These are phyloP conservation scores for Lepidochrysops patricia DNA, from an alignment of 2,888 invertebrate genomes.

Conservation along the genomic window DNA sequence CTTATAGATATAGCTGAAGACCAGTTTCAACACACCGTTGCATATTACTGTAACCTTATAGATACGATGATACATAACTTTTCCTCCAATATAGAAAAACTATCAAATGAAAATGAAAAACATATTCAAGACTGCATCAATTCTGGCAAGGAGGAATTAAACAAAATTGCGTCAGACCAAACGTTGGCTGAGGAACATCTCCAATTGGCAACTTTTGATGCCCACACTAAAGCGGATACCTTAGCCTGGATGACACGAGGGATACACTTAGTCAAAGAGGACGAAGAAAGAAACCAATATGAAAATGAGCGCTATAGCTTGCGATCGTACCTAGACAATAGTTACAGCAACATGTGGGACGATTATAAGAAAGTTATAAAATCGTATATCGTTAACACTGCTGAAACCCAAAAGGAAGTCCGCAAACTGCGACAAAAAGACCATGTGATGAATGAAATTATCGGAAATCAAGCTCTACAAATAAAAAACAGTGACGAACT, in stretches of 20 bases:
- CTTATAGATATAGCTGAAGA: slow-evolving; percentile 77
- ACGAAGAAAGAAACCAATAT: slow-evolving; percentile 53
- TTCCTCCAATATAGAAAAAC: slow-evolving; percentile 42
- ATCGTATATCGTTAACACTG: slow-evolving; percentile 49
- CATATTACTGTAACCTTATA: slow-evolving; percentile 77
- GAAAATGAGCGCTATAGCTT: slow-evolving; percentile 47
- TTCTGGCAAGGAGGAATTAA: slow-evolving; percentile 38
- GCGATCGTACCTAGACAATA: slow-evolving; percentile 51
- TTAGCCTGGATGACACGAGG: slow-evolving; percentile 55
- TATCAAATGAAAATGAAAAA: slow-evolving; percentile 43
- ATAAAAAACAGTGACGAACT: slow-evolving; percentile 54
- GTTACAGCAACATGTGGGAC: slow-evolving; percentile 53
- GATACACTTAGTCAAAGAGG: slow-evolving; percentile 58
- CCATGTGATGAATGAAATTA: slow-evolving; percentile 60
- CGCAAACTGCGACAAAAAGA: slow-evolving; percentile 56
- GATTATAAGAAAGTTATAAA: slow-evolving; percentile 54
- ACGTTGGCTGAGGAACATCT: slow-evolving; percentile 56
- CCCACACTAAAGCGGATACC: slow-evolving; percentile 46
- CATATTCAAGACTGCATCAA: slow-evolving; percentile 40
- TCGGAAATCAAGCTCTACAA: slow-evolving; percentile 56
- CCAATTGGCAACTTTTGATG: slow-evolving; percentile 52
- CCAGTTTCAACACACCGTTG: slow-evolving; percentile 77
- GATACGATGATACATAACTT: slow-evolving; percentile 74
- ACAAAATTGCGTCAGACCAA: slow-evolving; percentile 40
- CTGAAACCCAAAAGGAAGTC: slow-evolving; percentile 57